These are phyloP conservation scores for Microchirus variegatus DNA, from an alignment of 2,797 vertebrate species.

Conservation along the genomic window DNA sequence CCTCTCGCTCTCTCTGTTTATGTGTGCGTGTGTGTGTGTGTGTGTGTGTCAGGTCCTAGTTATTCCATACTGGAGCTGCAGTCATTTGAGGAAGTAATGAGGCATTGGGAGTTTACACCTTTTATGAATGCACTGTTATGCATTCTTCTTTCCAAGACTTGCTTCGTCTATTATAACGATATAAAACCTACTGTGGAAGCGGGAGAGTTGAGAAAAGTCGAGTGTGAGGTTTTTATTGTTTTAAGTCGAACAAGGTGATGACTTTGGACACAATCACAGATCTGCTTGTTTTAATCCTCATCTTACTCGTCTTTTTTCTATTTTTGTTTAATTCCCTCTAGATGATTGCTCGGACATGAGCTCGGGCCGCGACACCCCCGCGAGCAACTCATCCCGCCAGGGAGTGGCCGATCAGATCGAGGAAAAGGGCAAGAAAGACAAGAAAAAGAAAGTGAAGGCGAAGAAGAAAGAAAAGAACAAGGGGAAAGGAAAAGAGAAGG, in stretches of 20 bases:
- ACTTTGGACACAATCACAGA: neutral
- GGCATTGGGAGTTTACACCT: constrained; percentile 42
- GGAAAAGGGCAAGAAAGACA: constrained; percentile 82
- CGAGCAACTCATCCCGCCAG: constrained; percentile 82
- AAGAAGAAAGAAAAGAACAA: constrained; percentile 93
- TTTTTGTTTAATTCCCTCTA: constrained; percentile 40
- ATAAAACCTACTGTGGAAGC: constrained; percentile 23
- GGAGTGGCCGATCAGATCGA: constrained; percentile 80
- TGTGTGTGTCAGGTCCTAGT: constrained; percentile 32
- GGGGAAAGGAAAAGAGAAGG: constrained; percentile 84
- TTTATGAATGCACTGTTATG: constrained; percentile 28
- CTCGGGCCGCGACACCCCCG: constrained; percentile 89
- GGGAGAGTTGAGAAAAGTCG: neutral
- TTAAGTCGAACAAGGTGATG: neutral
- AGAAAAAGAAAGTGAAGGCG: constrained; percentile 88
- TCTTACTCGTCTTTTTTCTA: neutral
- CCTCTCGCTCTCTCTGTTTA: neutral
- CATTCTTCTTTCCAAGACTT: constrained; percentile 28
- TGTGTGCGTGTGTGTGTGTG: constrained; percentile 5
- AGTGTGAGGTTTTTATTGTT: constrained; percentile 1
- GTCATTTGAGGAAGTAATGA: constrained; percentile 52
- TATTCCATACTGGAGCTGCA: constrained; percentile 46
- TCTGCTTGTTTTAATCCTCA: neutral
- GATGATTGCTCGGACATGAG: constrained; percentile 92
- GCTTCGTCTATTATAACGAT: constrained; percentile 47